Evolutionary conservation across 1,140 invertebrate species (phyloP).

Genomic region (Caerostris darwini): DNA sequence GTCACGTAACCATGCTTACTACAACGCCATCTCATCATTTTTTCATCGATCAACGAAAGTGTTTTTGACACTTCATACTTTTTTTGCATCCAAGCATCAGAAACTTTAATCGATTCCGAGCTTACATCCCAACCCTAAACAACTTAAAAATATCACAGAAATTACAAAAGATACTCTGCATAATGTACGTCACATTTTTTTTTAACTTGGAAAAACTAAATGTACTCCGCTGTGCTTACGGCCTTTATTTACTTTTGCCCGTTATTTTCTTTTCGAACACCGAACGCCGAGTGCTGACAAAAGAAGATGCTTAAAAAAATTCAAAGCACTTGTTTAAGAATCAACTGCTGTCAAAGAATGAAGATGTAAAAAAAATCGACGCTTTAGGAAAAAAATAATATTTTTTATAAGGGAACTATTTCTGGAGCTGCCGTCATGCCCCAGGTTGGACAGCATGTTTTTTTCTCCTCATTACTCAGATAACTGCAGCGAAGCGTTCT

Average conservation of each 20-base stretch:
- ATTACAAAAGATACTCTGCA: background rate
- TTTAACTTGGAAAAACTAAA: background rate
- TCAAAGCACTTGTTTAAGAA: constrained; percentile 39
- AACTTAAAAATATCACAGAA: background rate
- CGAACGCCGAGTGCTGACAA: background rate
- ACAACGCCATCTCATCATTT: no score
- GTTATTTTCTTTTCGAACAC: background rate
- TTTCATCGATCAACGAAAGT: no score
- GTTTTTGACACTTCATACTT: no score
- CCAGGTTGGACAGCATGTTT: background rate
- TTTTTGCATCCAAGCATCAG: no score
- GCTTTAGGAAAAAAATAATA: no score
- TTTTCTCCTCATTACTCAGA: background rate
- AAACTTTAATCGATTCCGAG: no score
- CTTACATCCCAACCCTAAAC: no score
- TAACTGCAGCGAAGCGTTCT: background rate
- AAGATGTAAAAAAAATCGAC: background rate
- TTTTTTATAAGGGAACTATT: background rate
- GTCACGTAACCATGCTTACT: no score
- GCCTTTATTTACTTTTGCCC: constrained; percentile 16
- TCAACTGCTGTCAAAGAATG: constrained; percentile 5
- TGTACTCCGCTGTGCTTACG: background rate
- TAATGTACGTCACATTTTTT: background rate
- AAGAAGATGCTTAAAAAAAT: background rate
- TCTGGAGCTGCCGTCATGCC: background rate